Evolutionary conservation across 2,888 invertebrate genomes (phyloP).

Genomic region (Bursaphelenchus okinawaensis): DNA sequence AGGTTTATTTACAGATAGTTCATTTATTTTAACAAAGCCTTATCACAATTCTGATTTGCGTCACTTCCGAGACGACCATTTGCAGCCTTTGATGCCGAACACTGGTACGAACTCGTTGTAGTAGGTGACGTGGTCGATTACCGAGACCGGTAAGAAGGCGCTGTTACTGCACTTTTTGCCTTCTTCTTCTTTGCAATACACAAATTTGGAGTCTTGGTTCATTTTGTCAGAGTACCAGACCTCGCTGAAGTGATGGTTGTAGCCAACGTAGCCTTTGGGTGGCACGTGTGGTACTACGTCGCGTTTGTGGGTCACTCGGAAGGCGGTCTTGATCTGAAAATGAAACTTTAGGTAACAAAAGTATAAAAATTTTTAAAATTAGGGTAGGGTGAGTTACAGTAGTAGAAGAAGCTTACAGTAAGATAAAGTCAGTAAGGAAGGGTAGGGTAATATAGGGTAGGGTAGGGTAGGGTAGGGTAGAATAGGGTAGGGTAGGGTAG

Average conservation of each 20-base stretch:
- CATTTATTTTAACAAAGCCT: no score
- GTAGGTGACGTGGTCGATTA: conserved; percentile 41
- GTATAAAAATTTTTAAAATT: no score
- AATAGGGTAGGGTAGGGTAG: no score
- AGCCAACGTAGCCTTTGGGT: conserved; percentile 35
- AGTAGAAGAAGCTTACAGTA: background rate
- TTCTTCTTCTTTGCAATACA: conserved; percentile 14
- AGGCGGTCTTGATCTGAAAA: conserved; percentile 29
- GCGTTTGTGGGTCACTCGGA: conserved; percentile 34
- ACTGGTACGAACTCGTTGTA: conserved; percentile 14
- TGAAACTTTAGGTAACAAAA: background rate
- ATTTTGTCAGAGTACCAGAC: conserved; percentile 21
- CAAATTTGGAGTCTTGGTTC: background rate
- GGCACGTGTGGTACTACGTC: conserved; percentile 45
- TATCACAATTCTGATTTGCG: background rate
- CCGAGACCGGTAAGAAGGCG: conserved; percentile 29
- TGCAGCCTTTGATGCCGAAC: conserved; percentile 14
- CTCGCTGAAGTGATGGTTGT: conserved; percentile 40
- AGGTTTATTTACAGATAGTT: no score
- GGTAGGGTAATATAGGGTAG: no score
- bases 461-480: no score
- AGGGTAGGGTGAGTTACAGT: background rate
- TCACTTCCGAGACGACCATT: background rate
- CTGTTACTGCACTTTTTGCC: conserved; percentile 34
- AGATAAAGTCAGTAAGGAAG: background rate